Evolutionary conservation across 2,888 invertebrate species (phyloP).

Genomic region (Nymphalis polychloros): DNA sequence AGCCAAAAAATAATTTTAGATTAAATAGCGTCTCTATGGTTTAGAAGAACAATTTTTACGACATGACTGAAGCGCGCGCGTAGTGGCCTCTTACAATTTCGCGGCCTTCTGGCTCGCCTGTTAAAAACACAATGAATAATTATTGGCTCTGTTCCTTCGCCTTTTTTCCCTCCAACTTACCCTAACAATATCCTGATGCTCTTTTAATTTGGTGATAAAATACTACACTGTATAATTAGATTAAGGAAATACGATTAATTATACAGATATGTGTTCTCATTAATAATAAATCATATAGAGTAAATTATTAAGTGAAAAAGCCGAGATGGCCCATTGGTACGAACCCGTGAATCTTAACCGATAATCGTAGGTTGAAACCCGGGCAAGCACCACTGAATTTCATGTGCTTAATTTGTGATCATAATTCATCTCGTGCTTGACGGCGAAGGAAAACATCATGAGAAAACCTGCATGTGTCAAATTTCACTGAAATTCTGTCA

Average conservation of each 20-base stretch:
- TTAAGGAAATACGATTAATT: conserved; percentile 4
- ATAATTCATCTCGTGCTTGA: too few species aligned
- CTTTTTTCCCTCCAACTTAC: conserved; percentile 34
- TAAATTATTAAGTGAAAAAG: too few species aligned
- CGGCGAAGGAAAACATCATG: too few species aligned
- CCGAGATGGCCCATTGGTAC: too few species aligned
- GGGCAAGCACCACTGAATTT: too few species aligned
- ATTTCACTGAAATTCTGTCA: too few species aligned
- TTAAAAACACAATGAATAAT: conserved; percentile 81
- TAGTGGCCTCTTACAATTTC: conserved; percentile 73
- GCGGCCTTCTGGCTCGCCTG: conserved; percentile 68
- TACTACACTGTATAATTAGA: conserved; percentile 25
- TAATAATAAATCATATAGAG: neutral
- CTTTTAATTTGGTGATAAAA: conserved; percentile 34
- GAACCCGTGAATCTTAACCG: too few species aligned
- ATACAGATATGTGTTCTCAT: neutral
- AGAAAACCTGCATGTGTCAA: too few species aligned
- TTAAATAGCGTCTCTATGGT: conserved; percentile 51
- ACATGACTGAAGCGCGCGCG: conserved; percentile 66
- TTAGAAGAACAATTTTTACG: conserved; percentile 69
- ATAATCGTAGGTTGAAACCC: too few species aligned
- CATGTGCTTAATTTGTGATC: too few species aligned
- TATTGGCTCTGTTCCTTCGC: conserved; percentile 58
- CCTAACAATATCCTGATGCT: conserved; percentile 36
- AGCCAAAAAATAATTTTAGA: conserved; percentile 10